These are phyloP conservation scores for Tamias sibiricus DNA, from an alignment of 2,113 vertebrate species.

Conservation along the genomic window DNA sequence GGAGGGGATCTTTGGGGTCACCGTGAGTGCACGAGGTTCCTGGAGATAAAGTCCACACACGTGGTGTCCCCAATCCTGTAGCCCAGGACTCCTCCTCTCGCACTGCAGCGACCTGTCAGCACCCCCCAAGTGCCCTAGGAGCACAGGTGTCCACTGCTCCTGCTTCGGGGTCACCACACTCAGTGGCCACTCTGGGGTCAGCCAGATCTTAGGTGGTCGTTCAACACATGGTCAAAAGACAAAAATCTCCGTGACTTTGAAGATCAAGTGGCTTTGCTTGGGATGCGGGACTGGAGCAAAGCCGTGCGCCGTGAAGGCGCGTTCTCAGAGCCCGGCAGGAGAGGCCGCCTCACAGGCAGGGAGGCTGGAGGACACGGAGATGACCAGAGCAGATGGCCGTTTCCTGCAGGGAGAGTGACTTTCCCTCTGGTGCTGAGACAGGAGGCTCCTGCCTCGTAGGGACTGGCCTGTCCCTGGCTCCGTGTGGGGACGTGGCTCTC, in stretches of 20 bases:
- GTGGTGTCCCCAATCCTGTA: neutral
- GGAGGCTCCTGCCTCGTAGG: too few species aligned
- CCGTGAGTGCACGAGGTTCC: neutral
- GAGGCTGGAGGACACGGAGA: neutral
- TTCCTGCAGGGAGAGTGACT: neutral
- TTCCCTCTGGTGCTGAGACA: neutral
- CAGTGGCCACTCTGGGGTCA: neutral
- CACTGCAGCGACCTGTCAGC: too few species aligned
- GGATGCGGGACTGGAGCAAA: neutral
- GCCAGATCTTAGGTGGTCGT: neutral
- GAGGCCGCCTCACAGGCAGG: too few species aligned
- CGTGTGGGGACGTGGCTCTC: fast-evolving
- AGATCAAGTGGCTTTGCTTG: neutral
- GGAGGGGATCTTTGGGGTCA: neutral
- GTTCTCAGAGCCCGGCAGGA: neutral
- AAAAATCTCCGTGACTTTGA: neutral
- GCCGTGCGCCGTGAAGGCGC: fast-evolving
- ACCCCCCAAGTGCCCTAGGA: too few species aligned
- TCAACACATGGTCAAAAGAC: neutral
- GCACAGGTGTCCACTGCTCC: neutral
- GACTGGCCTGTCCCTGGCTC: neutral
- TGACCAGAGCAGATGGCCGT: fast-evolving
- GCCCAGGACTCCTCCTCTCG: neutral
- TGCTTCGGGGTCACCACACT: neutral
- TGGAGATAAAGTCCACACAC: neutral